Evolutionary conservation across 2,113 vertebrate species (phyloP).

Genomic region (Pygoscelis adeliae): DNA sequence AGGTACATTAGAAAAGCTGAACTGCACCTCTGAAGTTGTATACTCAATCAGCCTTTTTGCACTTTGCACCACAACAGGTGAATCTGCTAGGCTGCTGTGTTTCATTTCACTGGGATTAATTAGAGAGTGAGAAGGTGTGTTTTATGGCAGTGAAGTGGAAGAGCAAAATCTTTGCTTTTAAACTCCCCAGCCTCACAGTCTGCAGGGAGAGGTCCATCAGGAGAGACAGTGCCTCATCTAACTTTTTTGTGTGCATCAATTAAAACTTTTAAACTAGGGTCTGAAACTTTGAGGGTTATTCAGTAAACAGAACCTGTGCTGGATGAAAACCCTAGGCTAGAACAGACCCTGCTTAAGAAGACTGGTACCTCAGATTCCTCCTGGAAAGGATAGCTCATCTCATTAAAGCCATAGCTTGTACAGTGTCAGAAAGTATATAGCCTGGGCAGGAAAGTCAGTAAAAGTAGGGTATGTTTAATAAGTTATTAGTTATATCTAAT

Average conservation of each 20-base stretch:
- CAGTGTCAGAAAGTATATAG: not conserved
- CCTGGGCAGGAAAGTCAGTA: not conserved
- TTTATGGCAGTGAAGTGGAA: not conserved
- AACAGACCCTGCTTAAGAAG: not conserved
- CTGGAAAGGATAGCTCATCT: not conserved
- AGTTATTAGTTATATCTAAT: not conserved
- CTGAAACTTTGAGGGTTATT: not conserved
- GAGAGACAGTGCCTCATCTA: not conserved
- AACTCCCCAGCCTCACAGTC: not conserved
- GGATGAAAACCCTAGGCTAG: not conserved
- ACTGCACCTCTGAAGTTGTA: not conserved
- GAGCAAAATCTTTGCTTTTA: constrained; percentile 7
- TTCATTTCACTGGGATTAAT: constrained; percentile 68
- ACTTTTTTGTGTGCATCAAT: not conserved
- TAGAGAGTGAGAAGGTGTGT: not conserved
- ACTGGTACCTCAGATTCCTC: not conserved
- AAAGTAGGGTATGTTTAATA: not conserved
- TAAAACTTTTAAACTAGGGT: not conserved
- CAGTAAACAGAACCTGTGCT: not conserved
- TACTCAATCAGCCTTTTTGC: not conserved
- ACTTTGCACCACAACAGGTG: constrained; percentile 10
- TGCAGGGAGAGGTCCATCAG: not conserved
- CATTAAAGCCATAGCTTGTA: not conserved
- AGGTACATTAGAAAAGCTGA: not conserved
- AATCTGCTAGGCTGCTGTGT: not conserved